Percentiles rank a stretch among this genome's conserved stretches.
phyloP scores from a whole-genome alignment of 2,797 vertebrate genomes.

The Salmo trutta region DNA sequence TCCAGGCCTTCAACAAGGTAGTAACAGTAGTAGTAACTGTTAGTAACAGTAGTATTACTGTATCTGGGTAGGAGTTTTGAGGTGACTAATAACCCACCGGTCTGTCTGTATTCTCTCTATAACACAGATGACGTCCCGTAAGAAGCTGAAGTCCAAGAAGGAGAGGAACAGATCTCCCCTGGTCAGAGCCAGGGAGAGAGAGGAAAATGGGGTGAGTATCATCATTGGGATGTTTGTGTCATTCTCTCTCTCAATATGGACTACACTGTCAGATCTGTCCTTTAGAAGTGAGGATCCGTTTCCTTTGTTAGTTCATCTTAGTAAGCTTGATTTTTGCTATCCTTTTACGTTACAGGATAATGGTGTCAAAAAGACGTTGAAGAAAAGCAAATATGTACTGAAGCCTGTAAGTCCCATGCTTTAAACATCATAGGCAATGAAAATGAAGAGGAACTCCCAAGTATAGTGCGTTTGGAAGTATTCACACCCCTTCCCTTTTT shows the following conservation, averaged over 20 bases:
- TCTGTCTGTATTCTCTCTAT: neutral
- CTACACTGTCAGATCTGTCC: neutral
- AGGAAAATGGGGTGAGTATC: neutral
- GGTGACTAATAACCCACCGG: neutral
- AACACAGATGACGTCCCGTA: slow-evolving; percentile 9
- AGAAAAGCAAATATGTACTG: slow-evolving; percentile 16
- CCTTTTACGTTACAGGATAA: slow-evolving; percentile 11
- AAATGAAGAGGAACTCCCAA: neutral
- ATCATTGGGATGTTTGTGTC: neutral
- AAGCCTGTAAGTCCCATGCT: slow-evolving; percentile 23
- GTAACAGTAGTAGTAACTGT: neutral
- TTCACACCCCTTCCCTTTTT: no score
- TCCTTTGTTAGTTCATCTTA: neutral
- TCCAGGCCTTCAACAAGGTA: slow-evolving; percentile 64
- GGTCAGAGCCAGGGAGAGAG: neutral
- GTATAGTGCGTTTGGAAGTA: neutral
- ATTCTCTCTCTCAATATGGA: neutral
- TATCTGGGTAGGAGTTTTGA: neutral
- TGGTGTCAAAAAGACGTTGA: neutral
- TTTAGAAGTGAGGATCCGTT: neutral
- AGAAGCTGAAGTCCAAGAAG: slow-evolving; percentile 28
- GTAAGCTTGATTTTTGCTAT: neutral
- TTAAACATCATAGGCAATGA: neutral
- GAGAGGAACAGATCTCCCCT: slow-evolving; percentile 13
- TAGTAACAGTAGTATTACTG: neutral